These are phyloP conservation scores for Heliconius charithonia DNA, from an alignment of 2,888 invertebrate species.

Conservation along the genomic window DNA sequence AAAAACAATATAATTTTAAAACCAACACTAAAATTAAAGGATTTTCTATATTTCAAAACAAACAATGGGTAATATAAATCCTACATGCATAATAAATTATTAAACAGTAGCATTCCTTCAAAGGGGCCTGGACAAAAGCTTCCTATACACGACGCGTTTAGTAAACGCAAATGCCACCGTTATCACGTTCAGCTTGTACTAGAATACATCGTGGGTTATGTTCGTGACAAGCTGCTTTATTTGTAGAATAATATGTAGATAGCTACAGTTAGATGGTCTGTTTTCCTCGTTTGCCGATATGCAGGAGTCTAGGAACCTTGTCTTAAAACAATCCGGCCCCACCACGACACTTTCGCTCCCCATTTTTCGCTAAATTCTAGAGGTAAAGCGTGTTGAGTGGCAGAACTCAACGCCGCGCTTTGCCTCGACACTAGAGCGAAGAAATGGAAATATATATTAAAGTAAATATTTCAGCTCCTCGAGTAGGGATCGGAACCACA, in stretches of 20 bases:
- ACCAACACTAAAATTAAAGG: too few relatives aligned
- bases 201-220: neutral
- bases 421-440: too few relatives aligned
- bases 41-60: neutral
- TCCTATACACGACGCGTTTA: slow-evolving; percentile 11
- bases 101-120: neutral
- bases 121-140: slow-evolving; percentile 12
- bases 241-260: neutral
- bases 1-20: too few relatives aligned
- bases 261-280: neutral
- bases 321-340: too few relatives aligned
- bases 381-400: too few relatives aligned
- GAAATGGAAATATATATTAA: too few relatives aligned
- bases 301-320: too few relatives aligned
- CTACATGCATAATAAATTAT: slow-evolving; percentile 1
- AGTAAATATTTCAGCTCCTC: too few relatives aligned
- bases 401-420: too few relatives aligned
- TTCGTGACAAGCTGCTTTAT: slow-evolving; percentile 9
- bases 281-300: neutral
- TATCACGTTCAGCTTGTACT: slow-evolving; percentile 16
- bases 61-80: slow-evolving; percentile 12
- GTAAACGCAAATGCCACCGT: slow-evolving; percentile 16
- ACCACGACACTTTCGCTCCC: too few relatives aligned
- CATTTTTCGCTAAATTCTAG: too few relatives aligned
- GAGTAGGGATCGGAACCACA: too few relatives aligned